Base-by-base conservation (phyloP, 2,113 vertebrate genomes). In the Buteo buteo region DNA sequence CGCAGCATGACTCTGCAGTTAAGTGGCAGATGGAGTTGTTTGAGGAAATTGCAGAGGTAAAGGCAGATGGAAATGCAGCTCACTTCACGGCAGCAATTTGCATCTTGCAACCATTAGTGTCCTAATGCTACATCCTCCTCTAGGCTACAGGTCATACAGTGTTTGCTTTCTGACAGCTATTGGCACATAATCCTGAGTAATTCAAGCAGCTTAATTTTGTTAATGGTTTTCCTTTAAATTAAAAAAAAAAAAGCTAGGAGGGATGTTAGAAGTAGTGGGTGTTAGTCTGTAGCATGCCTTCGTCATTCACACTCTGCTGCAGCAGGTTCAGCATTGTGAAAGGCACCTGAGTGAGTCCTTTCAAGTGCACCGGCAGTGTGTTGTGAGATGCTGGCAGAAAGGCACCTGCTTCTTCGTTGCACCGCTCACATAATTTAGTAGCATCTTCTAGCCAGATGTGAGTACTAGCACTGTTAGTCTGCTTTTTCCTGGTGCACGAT, bases 1-100 rank as follows among this genome's bases (percentile, higher is more conserved):
- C 93, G 34, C 88, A 86, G 91, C 81, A 59, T 59, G 89, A 71
- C 61, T 96, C 92, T 86, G 91, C 20, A 16, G 94, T 82, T 97
- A 96, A 95, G 97, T 88, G 95, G 74, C 94, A 91, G 77, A 62
- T 93, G 92, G 92, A 91, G 84, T 74, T 25, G 29, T 69, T 82
- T 94, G 82, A 82, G 86, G 93, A 88, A 91, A 88, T 82, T 15
- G 18, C 80, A 42, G 65, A 55, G 81, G 80, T 87, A 65, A 47
- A 55, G 95, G 94, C 93, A 94, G 94, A 88, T 86, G 94, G 88
- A 90, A 47, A 42, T 4, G 15, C 16, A 61, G 57, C 80, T 96
- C 49, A 40, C 82, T 82, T 73, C 88, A 29, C 42, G 70, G 82
- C 62, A 58, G 49, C 64, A 34, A 69, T 97, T 78, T 96, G 79